Evolutionary conservation across 2,113 vertebrate genomes (phyloP).

Genomic region (Pseudorhombus dupliciocellatus): DNA sequence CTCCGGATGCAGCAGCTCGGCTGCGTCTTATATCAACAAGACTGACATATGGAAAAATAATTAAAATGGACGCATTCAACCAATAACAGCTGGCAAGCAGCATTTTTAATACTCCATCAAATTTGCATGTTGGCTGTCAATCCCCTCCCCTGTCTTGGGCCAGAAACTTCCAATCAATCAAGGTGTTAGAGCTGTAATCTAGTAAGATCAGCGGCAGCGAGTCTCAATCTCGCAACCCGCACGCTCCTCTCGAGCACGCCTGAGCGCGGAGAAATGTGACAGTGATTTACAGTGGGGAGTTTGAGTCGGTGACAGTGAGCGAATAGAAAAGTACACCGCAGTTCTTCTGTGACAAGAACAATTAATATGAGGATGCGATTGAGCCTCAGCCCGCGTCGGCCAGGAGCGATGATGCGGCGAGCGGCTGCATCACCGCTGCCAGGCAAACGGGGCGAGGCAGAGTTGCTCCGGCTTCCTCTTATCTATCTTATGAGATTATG

Average conservation of each 20-base stretch:
- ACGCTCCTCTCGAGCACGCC: conserved; percentile 4
- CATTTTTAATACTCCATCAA: conserved; percentile 57
- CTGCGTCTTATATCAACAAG: conserved; percentile 65
- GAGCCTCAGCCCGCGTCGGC: conserved; percentile 27
- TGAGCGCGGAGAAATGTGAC: conserved; percentile 37
- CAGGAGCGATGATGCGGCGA: conserved; percentile 18
- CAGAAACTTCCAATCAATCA: conserved; percentile 56
- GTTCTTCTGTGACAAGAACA: conserved; percentile 64
- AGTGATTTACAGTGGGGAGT: conserved; percentile 62
- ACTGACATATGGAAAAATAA: conserved; percentile 72
- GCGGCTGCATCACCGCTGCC: conserved; percentile 41
- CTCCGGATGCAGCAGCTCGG: conserved; percentile 49
- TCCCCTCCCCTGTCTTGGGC: conserved; percentile 31
- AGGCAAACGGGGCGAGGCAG: conserved; percentile 19
- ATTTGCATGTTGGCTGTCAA: conserved; percentile 70
- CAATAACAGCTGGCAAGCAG: conserved; percentile 55
- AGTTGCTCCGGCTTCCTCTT: conserved; percentile 28
- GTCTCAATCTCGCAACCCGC: conserved; percentile 5
- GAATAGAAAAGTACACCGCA: conserved; percentile 50
- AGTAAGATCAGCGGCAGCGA: conserved; percentile 9
- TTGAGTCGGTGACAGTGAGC: conserved; percentile 50
- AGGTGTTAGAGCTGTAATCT: conserved; percentile 46
- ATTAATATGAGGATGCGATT: conserved; percentile 53
- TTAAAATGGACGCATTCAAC: conserved; percentile 65
- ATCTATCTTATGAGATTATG: conserved; percentile 55